Conservation (phyloP, 2,797 vertebrate genomes). For the Phrynocephalus forsythii region DNA sequence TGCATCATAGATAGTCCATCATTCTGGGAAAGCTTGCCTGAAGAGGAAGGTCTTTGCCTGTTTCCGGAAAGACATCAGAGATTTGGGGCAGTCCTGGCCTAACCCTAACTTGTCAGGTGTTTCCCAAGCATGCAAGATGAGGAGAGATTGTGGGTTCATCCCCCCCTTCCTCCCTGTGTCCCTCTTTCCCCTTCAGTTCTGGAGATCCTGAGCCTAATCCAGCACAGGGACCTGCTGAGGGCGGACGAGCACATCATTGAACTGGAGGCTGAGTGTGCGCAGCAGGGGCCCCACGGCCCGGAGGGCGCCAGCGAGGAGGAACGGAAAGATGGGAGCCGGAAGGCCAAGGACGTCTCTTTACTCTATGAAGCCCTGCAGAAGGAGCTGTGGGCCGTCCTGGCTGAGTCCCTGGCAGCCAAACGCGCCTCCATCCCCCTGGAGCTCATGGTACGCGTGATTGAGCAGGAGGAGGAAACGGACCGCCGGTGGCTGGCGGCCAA, state of each 20-base stretch:
- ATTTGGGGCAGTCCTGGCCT: too few relatives aligned
- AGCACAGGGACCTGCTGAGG: slow-evolving; percentile 84
- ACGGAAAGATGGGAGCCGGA: slow-evolving; percentile 73
- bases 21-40: too few relatives aligned
- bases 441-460: slow-evolving; percentile 86
- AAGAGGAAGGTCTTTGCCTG: too few relatives aligned
- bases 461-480: slow-evolving; percentile 88
- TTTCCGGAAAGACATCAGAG: too few relatives aligned
- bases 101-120: too few relatives aligned
- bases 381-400: slow-evolving; percentile 88
- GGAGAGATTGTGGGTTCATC: too few relatives aligned
- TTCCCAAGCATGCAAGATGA: too few relatives aligned
- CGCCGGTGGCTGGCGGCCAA: slow-evolving; percentile 48
- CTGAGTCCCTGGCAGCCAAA: slow-evolving; percentile 83
- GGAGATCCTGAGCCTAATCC: slow-evolving; percentile 90
- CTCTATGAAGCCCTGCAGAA: slow-evolving; percentile 91
- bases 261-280: slow-evolving; percentile 86
- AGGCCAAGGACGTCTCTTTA: slow-evolving; percentile 89
- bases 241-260: slow-evolving; percentile 91
- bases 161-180: neutral
- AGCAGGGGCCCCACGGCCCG: neutral
- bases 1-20: too few relatives aligned
- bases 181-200: slow-evolving; percentile 76
- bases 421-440: slow-evolving; percentile 77
- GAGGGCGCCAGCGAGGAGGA: slow-evolving; percentile 30